A percentile compares a stretch with the other conserved stretches of the same genome.
Evolutionary conservation across 2,113 vertebrate species (phyloP).

Genomic region (Clupea harengus): DNA sequence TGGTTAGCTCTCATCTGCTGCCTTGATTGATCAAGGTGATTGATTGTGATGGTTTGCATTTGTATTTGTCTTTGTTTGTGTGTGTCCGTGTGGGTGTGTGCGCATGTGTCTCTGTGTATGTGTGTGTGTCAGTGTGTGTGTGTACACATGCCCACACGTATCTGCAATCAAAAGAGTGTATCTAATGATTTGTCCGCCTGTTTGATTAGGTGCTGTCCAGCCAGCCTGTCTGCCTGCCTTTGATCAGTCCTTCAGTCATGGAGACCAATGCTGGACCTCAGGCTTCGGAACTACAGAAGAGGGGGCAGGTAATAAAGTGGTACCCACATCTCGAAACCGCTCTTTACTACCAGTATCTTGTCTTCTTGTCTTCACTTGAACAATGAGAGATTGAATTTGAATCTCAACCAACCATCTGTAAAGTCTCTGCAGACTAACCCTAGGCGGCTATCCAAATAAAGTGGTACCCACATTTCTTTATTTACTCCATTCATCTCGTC

Average conservation of each 20-base stretch:
- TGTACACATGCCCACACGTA: neutral
- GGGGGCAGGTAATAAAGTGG: conserved; percentile 45
- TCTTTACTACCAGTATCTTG: no score
- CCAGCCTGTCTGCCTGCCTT: conserved; percentile 83
- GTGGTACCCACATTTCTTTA: no score
- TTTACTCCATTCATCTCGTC: no score
- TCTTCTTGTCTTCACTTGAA: no score
- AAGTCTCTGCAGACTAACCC: no score
- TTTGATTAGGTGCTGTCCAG: conserved; percentile 71
- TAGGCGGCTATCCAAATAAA: no score
- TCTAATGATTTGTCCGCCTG: neutral
- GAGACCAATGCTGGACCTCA: conserved; percentile 79
- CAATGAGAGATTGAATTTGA: no score
- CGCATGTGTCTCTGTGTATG: neutral
- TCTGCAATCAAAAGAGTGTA: conserved; percentile 5
- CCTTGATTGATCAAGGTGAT: no score
- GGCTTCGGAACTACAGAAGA: conserved; percentile 79
- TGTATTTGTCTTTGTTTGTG: neutral
- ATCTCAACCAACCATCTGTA: no score
- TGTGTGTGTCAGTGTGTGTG: neutral
- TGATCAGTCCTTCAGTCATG: conserved; percentile 69
- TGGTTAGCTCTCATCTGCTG: no score
- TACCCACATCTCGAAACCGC: no score
- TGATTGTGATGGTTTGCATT: neutral
- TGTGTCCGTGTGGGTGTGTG: neutral